Evolutionary conservation across 2,888 invertebrate genomes (phyloP).

Genomic region (Serrognathus titanus): DNA sequence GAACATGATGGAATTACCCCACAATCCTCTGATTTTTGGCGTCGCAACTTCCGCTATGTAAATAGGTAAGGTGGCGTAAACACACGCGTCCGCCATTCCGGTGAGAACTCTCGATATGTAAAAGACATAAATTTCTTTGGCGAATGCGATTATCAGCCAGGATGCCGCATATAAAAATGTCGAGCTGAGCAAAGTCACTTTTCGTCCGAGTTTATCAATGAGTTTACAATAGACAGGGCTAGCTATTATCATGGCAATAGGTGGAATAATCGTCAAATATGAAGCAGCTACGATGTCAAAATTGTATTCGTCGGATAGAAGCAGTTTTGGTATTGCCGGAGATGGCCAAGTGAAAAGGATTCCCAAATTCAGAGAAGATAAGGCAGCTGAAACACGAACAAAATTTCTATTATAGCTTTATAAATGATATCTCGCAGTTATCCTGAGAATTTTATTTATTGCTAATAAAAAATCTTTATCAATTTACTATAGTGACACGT

Average conservation of each 20-base stretch:
- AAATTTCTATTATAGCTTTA: too few species aligned
- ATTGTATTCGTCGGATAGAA: constrained; percentile 32
- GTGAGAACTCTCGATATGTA: constrained; percentile 34
- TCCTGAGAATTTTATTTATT: too few species aligned
- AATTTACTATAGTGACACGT: too few species aligned
- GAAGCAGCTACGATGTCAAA: constrained; percentile 39
- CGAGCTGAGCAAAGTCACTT: constrained; percentile 32
- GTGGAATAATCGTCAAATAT: constrained; percentile 38
- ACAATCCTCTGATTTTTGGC: constrained; percentile 36
- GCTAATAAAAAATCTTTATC: too few species aligned
- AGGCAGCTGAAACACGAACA: constrained; percentile 10
- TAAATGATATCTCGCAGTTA: too few species aligned
- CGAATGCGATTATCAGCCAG: constrained; percentile 30
- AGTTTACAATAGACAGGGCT: constrained; percentile 31
- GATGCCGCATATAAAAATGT: constrained; percentile 34
- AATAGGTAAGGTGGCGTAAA: constrained; percentile 34
- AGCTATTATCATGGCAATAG: constrained; percentile 30
- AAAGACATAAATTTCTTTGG: constrained; percentile 32
- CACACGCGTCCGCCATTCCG: constrained; percentile 34
- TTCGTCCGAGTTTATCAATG: constrained; percentile 36
- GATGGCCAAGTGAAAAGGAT: constrained; percentile 24
- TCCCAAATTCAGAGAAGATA: constrained; percentile 14
- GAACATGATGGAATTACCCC: constrained; percentile 36
- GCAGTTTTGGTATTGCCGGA: constrained; percentile 22
- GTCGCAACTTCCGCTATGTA: constrained; percentile 39